Evolutionary conservation across 2,888 invertebrate species (phyloP).

Genomic region (Amblyjoppa fuscipennis): DNA sequence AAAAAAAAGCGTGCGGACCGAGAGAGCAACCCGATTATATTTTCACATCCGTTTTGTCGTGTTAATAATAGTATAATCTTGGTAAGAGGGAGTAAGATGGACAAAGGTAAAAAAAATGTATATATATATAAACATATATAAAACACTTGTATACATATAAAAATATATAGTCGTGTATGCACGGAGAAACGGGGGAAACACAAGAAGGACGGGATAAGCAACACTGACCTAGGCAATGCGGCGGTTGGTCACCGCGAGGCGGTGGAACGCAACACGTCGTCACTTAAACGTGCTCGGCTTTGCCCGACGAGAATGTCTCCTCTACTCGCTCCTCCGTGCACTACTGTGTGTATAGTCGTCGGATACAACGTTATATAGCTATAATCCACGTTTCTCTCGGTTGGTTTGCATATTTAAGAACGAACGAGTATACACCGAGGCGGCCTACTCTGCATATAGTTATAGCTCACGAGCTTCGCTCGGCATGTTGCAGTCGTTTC

Average conservation of each 20-base stretch:
- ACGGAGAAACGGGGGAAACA: constrained; percentile 9
- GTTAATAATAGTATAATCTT: constrained; percentile 65
- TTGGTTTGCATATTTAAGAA: constrained; percentile 16
- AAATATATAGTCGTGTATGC: neutral
- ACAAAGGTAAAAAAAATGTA: neutral
- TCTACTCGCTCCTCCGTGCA: neutral
- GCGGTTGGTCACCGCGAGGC: constrained; percentile 34
- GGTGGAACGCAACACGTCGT: constrained; percentile 39
- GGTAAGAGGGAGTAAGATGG: constrained; percentile 56
- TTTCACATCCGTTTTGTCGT: constrained; percentile 74
- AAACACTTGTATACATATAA: neutral
- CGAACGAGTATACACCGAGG: constrained; percentile 1
- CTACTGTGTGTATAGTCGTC: constrained; percentile 6
- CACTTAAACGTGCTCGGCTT: constrained; percentile 46
- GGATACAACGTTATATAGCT: neutral
- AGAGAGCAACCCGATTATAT: constrained; percentile 59
- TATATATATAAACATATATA: neutral
- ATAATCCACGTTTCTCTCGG: constrained; percentile 21
- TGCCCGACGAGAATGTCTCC: constrained; percentile 38
- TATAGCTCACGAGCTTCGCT: neutral
- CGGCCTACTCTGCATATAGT: constrained; percentile 1
- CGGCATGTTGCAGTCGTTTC: neutral
- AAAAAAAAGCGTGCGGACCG: neutral
- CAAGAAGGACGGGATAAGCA: constrained; percentile 51
- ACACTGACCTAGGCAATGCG: constrained; percentile 75